Evolutionary conservation across 2,797 vertebrate genomes (phyloP), one percentile per base, ranked within the genome.

Genomic region (Notoglanidium macrostoma): DNA sequence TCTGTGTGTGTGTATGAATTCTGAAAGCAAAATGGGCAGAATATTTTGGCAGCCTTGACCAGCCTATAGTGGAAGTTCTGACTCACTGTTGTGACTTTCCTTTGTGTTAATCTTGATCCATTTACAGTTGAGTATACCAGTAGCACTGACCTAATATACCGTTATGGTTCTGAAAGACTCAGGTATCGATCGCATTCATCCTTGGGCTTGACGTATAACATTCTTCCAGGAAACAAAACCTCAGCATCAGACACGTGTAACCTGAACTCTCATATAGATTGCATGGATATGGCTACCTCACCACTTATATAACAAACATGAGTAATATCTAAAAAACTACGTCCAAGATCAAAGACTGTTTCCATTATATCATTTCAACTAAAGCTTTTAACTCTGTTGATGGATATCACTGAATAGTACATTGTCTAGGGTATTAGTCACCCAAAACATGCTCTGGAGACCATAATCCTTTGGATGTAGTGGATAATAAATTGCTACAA

Each of bases 201-300:
- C 87, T 91, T 89, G 85, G 7, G 88, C 85, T 88, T 68, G 19
- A 88, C 87, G 51, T 87, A 78, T 90, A 78, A 86, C 54, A 67
- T 83, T 90, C 59, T 84, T 21, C 80, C 73, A 87, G 29, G 82
- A 87, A 89, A 57, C 79, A 54, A 57, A 67, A 83, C 63, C 83
- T 35, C 59, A 61, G 21, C 21, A 61, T 59, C 10, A 79, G 65
- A 81, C 46, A 74, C 40, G 21, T 15, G 68, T 26, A 46, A 83
- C 35, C 26, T 86, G n/a, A 85, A 49, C 76, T 35, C 72, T 23
- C n/a, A 83, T 65, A 85, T 54, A 61, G 74, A 85, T 67, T 49
- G 19, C 5, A 61, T 85, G 54, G 55, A 14, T 65, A 65, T 83
- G 80, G 17, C 44, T 83, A 5, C 44, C 61, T 68, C 10, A 32